Evolutionary conservation across 2,113 vertebrate genomes (phyloP).

Genomic region (Egretta garzetta): DNA sequence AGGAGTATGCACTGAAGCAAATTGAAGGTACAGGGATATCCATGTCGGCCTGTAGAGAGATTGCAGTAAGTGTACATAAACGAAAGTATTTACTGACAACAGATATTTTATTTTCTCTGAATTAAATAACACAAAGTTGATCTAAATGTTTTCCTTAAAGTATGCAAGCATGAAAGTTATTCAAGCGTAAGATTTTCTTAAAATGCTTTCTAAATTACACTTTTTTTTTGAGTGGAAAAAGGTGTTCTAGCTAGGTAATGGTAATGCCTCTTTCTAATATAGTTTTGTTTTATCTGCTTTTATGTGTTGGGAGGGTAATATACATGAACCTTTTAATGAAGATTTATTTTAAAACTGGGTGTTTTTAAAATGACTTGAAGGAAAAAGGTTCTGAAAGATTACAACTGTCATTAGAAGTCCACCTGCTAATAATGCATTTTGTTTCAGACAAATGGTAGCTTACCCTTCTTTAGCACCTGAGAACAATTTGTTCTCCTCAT

Average conservation of each 20-base stretch:
- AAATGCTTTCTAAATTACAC: neutral
- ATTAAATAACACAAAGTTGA: neutral
- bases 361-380: neutral
- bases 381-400: neutral
- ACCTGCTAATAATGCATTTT: neutral
- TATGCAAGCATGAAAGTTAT: neutral
- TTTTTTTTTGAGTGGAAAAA: neutral
- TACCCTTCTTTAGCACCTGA: neutral
- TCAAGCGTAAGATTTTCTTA: neutral
- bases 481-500: neutral
- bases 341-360: neutral
- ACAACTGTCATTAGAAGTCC: neutral
- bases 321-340: neutral
- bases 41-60: slow-evolving; percentile 88
- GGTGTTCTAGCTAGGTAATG: neutral
- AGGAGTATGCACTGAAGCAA: slow-evolving; percentile 87
- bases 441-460: neutral
- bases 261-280: neutral
- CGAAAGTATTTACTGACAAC: neutral
- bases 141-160: neutral
- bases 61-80: slow-evolving; percentile 82
- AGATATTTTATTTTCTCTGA: neutral
- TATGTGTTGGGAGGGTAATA: neutral
- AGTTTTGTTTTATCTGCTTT: neutral
- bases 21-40: slow-evolving; percentile 89